Evolutionary conservation across 2,888 invertebrate species (phyloP), one percentile per base, ranked within the genome.

Genomic region (Latheticus oryzae): DNA sequence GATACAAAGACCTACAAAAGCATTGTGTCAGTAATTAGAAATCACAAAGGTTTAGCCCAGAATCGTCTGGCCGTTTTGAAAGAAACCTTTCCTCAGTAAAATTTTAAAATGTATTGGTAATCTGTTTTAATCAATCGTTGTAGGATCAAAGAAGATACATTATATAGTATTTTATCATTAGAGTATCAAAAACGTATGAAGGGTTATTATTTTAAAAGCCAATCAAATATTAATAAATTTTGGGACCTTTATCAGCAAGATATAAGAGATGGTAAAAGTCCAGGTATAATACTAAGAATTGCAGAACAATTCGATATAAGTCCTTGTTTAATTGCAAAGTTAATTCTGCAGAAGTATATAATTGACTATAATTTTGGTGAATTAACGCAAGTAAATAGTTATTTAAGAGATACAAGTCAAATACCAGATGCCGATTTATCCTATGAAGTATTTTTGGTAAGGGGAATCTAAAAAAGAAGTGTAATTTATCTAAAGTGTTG

Each of bases 361-460:
- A 76, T 77, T 26, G 66, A 68, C 3, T 65, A 71, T 24, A 51
- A 62, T 66, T 33, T 33, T 17, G 63, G 61, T 24, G 47, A 60
- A 7, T 45, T 50, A 9, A 48, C 59, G 21, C 81, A 81, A 55
- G 58, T 76, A 11, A 76, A 74, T 63, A 82, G 82, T 68, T 81
- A 84, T 65, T 79, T 91, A 64, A 87, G 87, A 72, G 88, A 91
- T 67, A 87, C 90, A 3, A 83, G 85, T n/a, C 76, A 87, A 9
- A 90, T 93, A 67, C 82, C 85, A 56, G 87, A 92, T 71, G 83
- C 84, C 62, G 82, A 85, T 67, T 80, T 92, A 51, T 87, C 91
- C 0, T 85, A 86, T 74, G 91, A 93, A 83, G 82, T 90, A 9
- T 88, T 86, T 77, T 75, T 90, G 83, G 90, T 91, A 50, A 26